Evolutionary conservation across 2,113 vertebrate species (phyloP).

Genomic region (Saimiri boliviensis): DNA sequence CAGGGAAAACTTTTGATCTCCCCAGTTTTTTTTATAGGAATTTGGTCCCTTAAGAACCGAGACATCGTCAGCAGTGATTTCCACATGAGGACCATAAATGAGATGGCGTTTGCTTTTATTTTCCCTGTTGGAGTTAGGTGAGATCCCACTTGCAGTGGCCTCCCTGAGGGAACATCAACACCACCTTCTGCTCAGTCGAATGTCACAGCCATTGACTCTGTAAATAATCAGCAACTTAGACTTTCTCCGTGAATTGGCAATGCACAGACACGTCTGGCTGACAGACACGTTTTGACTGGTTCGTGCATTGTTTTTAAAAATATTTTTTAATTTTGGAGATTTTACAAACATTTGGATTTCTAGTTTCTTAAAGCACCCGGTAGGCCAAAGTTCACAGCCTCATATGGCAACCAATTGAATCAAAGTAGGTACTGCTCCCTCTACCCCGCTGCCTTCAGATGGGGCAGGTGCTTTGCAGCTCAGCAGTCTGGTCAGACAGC

Average conservation of each 20-base stretch:
- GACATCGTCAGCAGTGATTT: neutral
- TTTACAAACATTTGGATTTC: slow-evolving; percentile 3
- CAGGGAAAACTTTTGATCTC: neutral
- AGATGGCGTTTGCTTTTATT: neutral
- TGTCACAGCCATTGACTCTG: neutral
- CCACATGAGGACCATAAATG: neutral
- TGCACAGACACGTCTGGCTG: neutral
- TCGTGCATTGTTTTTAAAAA: neutral
- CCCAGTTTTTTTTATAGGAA: neutral
- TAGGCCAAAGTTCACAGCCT: neutral
- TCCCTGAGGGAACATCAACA: neutral
- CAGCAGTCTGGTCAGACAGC: neutral
- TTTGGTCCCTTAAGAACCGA: neutral
- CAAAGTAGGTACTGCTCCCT: neutral
- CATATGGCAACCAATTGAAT: neutral
- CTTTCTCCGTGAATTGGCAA: neutral
- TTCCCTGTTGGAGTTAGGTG: neutral
- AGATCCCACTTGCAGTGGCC: neutral
- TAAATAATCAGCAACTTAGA: neutral
- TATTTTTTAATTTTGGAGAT: neutral
- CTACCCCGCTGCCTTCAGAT: too few relatives aligned
- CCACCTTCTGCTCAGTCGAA: neutral
- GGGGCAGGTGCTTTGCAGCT: neutral
- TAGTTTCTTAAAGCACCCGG: neutral
- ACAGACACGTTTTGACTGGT: slow-evolving; percentile 12